Evolutionary conservation across 2,113 vertebrate genomes (phyloP).

Genomic region (Trogon surrucura): DNA sequence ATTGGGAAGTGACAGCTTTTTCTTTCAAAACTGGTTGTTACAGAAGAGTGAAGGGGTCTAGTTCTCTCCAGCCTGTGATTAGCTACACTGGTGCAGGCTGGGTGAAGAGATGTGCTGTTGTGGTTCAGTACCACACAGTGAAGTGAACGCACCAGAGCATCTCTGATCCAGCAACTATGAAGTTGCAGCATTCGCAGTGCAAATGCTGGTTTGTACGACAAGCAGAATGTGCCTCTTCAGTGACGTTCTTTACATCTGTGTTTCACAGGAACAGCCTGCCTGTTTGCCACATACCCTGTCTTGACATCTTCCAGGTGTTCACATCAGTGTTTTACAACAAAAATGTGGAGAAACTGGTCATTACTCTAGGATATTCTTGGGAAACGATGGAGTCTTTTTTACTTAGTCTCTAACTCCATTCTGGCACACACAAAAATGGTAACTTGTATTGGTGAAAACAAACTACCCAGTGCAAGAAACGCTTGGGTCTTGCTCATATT

Average conservation of each 20-base stretch:
- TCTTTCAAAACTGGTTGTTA: not conserved
- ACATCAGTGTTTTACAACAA: not conserved
- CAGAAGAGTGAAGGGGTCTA: not conserved
- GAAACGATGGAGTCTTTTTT: not conserved
- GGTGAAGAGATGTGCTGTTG: not conserved
- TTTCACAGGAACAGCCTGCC: not conserved
- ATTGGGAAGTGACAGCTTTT: not conserved
- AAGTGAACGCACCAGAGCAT: not conserved
- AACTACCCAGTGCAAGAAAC: not conserved
- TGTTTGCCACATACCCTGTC: not conserved
- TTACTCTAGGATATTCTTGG: not conserved
- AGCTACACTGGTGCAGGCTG: not conserved
- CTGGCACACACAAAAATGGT: not conserved
- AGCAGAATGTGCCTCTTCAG: rapidly evolving
- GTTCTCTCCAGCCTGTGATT: not conserved
- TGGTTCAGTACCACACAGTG: not conserved
- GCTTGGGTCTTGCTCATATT: not conserved
- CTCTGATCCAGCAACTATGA: not conserved
- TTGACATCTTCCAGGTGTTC: not conserved
- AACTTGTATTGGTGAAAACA: not conserved
- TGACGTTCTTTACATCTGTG: rapidly evolving
- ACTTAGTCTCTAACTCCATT: not conserved
- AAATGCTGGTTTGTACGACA: not conserved
- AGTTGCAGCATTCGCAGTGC: rapidly evolving
- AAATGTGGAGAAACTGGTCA: rapidly evolving